Evolutionary conservation across 2,113 vertebrate genomes (phyloP), one percentile per base, ranked within the genome.

Genomic region (Xiphorhynchus elegans): DNA sequence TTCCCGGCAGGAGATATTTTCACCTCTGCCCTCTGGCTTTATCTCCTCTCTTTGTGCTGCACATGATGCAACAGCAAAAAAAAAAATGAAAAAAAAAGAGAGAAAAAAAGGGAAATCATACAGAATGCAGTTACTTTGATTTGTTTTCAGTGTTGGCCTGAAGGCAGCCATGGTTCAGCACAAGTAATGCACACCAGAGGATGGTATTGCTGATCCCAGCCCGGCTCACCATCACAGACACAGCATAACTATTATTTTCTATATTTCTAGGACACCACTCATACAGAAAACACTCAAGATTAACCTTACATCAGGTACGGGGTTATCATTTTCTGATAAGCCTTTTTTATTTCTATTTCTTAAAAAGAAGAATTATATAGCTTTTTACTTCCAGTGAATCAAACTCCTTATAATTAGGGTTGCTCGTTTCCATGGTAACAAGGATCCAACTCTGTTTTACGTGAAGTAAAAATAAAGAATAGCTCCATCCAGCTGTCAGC

Each of bases 331-430:
- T 87, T 75, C 79, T 79, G 72, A 93, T 86, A 89, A 17, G 33
- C 52, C 82, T 88, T 87, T 96, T 86, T n/a, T 21, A 88, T 80
- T 76, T 69, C 75, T 63, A 7, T 77, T 84, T 89, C 93, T 90
- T 80, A 37, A 40, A 92, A 94, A 93, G 62, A 96, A 86, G 91
- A 97, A 97, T 90, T 86, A 91, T 66, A 94, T 92, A 56, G 56
- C 94, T 97, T 97, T 97, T 96, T 96, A 95, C 84, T 93, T 98
- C 90, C 94, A 96, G 87, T 93, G 97, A 98, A 97, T 97, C 96
- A 97, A 97, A 98, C 97, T 98, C 97, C 97, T 98, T 94, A 95
- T 97, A 98, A 98, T 98, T 98, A 98, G 97, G 89, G 96, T 96
- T 98, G 96, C 97, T 97, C 95, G 98, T 98, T 98, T 97, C 98